A percentile compares a stretch with the other conserved stretches of the same genome.
These are phyloP conservation scores for Toxostoma redivivum DNA, from an alignment of 2,113 vertebrate species.

Conservation along the genomic window DNA sequence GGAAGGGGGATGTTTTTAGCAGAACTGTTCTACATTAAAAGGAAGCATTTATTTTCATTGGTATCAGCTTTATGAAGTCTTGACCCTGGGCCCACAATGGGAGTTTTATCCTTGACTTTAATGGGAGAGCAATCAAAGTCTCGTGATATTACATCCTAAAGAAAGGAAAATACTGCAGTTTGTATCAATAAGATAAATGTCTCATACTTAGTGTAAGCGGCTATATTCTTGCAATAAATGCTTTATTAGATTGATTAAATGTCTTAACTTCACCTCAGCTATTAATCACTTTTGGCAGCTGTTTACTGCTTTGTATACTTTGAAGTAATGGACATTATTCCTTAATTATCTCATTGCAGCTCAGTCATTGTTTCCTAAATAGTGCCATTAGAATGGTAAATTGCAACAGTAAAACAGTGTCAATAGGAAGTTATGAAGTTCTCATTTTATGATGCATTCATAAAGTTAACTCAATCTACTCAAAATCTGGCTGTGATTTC, in stretches of 20 bases:
- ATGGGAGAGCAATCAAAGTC: constrained; percentile 38
- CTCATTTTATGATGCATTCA: constrained; percentile 13
- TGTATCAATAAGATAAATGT: constrained; percentile 39
- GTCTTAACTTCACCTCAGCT: constrained; percentile 15
- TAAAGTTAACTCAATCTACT: not conserved
- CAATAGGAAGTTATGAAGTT: constrained; percentile 4
- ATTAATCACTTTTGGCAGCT: constrained; percentile 59
- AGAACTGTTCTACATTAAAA: constrained; percentile 18
- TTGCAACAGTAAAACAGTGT: constrained; percentile 41
- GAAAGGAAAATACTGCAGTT: constrained; percentile 18
- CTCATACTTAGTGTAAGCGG: not conserved
- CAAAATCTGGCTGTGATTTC: not conserved
- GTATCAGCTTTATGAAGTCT: not conserved
- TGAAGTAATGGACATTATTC: constrained; percentile 33
- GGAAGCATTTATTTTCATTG: constrained; percentile 44
- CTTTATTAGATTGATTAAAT: constrained; percentile 62
- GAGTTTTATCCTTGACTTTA: constrained; percentile 54
- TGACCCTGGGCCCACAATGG: constrained; percentile 25
- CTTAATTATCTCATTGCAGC: constrained; percentile 51
- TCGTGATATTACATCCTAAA: not conserved
- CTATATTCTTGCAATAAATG: constrained; percentile 29
- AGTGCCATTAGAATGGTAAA: constrained; percentile 29
- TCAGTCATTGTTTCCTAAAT: constrained; percentile 58
- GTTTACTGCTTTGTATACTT: constrained; percentile 60
- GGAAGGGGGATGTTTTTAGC: not conserved